A percentile compares a stretch with the other conserved stretches of the same genome.
phyloP scores from a whole-genome alignment of 2,888 invertebrate species.

The Salticus scenicus region DNA sequence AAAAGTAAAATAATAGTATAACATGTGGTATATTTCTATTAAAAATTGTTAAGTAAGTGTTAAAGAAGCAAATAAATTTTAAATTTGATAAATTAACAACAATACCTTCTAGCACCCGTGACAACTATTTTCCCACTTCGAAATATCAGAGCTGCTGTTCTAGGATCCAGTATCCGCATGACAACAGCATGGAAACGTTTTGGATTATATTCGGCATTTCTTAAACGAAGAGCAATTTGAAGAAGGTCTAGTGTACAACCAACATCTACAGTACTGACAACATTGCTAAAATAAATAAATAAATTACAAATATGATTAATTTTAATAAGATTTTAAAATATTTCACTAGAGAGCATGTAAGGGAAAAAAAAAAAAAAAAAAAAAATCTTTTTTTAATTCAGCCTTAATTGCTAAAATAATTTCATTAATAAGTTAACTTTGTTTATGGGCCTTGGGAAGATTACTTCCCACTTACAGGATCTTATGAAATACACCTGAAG shows the following conservation, averaged over 20 bases:
- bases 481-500: too few species aligned
- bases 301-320: neutral
- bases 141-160: conserved; percentile 80
- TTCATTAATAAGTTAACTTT: too few species aligned
- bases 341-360: neutral
- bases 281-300: conserved; percentile 75
- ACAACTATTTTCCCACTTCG: conserved; percentile 80
- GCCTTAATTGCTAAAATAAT: too few species aligned
- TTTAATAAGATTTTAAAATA: neutral
- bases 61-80: too few species aligned
- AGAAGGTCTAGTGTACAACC: conserved; percentile 78
- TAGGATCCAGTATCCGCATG: conserved; percentile 79
- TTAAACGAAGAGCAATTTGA: conserved; percentile 78
- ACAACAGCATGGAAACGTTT: conserved; percentile 80
- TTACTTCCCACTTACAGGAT: too few species aligned
- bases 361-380: neutral
- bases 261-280: conserved; percentile 79
- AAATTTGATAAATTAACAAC: too few species aligned
- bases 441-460: too few species aligned
- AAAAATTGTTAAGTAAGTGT: too few species aligned
- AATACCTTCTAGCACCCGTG: conserved; percentile 78
- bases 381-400: neutral
- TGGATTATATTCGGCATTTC: conserved; percentile 80
- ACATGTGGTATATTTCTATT: too few species aligned
- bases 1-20: too few species aligned